Evolutionary conservation across 2,888 invertebrate genomes (phyloP), one percentile per base, ranked within the genome.

Genomic region (Amiota mariae): DNA sequence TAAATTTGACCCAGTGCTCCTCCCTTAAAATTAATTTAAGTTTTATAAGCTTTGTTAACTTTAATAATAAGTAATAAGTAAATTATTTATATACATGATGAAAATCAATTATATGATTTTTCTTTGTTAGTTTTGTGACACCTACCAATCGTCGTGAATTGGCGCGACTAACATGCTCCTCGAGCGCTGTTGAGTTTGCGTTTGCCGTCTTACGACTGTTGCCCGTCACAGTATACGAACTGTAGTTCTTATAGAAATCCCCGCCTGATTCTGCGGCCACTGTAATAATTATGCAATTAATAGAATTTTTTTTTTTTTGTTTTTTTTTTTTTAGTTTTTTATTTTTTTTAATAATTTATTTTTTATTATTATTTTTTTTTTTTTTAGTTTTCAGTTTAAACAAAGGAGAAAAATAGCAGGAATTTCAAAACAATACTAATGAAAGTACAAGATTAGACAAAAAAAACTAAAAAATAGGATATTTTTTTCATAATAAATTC

Each of bases 231-330:
- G 93, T 94, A 94, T 92, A 94, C 93, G 91, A 91, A 91, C 92
- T 92, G 93, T 92, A 93, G 93, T 92, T 93, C 94, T 95, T 95
- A 95, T 93, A 95, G 95, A 93, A 94, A 93, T 95, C 95, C 93
- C 91, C 91, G 92, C 93, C 93, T 92, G 94, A 93, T 92, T 94
- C 94, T 92, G 94, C 94, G 93, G 94, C 94, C 94, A 94, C 94
- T 94, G 94, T 92, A 94, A 94, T 83, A 80, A 88, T 88, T 86
- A 86, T 85, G 87, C 82, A 85, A 84, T 82, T 82, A 81, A 61
- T 79, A 82, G 71, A 82, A 81, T 68, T 54, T 73, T 82, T 81
- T 84, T 77, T 76, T 13, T 13, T 73, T 77, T 51, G 76, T 72
- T 79, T 77, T 77, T 77, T 73, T 63, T 73, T 74, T 68, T 78